These are phyloP conservation scores for Penaeus japonicus DNA, from an alignment of 1,140 invertebrate species.

Conservation along the genomic window DNA sequence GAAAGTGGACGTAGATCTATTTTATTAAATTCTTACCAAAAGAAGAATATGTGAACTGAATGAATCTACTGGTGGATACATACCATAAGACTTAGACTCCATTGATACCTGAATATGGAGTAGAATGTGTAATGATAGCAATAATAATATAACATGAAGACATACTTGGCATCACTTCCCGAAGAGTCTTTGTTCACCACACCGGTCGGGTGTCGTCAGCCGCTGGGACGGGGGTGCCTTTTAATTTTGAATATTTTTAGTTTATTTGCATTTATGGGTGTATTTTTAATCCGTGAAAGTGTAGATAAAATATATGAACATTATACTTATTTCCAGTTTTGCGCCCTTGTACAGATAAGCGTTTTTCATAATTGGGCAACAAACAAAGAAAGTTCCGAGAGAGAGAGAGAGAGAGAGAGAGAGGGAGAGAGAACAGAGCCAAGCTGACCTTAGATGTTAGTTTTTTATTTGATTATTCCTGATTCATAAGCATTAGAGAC, in stretches of 20 bases:
- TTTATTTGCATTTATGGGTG: neutral
- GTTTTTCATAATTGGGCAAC: neutral
- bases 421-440: neutral
- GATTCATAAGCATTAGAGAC: neutral
- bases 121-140: neutral
- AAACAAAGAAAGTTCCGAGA: neutral
- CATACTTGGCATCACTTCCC: neutral
- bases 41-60: too few species aligned
- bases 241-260: neutral
- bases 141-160: neutral
- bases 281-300: neutral
- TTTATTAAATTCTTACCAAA: too few species aligned
- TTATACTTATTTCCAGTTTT: too few species aligned
- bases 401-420: neutral
- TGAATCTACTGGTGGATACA: too few species aligned
- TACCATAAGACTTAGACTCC: neutral
- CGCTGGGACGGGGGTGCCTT: neutral
- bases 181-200: slow-evolving; percentile 26
- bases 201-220: neutral
- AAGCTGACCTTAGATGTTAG: neutral
- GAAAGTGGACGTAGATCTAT: too few species aligned
- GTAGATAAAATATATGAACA: neutral
- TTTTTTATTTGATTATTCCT: neutral
- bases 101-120: neutral
- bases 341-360: neutral